Evolutionary conservation across 1,140 invertebrate genomes (phyloP), one percentile per base, ranked within the genome.

Genomic region (Drosophila orosa): DNA sequence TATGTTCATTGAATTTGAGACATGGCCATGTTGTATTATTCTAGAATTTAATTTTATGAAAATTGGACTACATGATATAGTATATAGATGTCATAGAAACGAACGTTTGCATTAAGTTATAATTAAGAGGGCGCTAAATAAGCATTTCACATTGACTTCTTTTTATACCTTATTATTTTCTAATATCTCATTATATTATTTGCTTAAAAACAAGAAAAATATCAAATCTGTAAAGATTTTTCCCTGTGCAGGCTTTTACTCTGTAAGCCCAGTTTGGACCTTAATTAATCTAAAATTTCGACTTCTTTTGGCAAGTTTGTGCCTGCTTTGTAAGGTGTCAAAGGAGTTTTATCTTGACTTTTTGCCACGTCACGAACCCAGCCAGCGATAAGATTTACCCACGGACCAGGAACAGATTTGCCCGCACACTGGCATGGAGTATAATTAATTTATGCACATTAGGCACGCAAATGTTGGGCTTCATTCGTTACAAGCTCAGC

Each of bases 381-480:
- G 67, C 59, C 44, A 19, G 45, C 83, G 83, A 87, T 89, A 87
- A 87, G 84, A 72, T 63, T 77, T 59, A 55, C 31, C 44, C 50
- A 29, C 27, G 24, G 52, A 25, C 25, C 13, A 35, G 40, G n/a
- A 54, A 10, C 50, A 54, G 50, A 39, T 47, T 31, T 55, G 17
- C 42, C 54, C 61, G 13, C 19, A 31, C 71, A 61, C 48, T 45
- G 56, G 40, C 61, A 52, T 74, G 3, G 29, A 33, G 48, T 22
- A 48, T 77, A 83, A 87, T 87, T 87, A 89, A 87, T 87, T 89
- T 89, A 87, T 87, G 73, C 80, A 78, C 77, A 83, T 89, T 74
- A 84, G 68, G 77, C 85, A 87, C 77, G 84, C 84, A 67, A 89
- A 65, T 79, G 78, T 31, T 61, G 63, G 68, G 66, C 78, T 65